Evolutionary conservation across 2,888 invertebrate genomes (phyloP).

Genomic region (Eupsilia transversa): DNA sequence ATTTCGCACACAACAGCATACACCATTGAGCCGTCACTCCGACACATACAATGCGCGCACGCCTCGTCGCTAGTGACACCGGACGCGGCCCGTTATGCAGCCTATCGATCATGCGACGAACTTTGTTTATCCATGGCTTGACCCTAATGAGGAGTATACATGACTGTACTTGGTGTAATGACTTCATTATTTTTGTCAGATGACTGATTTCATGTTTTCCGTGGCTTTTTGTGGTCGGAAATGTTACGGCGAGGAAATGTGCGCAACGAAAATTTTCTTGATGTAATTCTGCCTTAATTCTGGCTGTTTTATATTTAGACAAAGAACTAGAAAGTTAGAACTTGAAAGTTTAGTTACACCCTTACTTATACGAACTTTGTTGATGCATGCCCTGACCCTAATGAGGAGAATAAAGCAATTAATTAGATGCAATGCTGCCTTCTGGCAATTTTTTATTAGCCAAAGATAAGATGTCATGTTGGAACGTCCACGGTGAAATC

Average conservation of each 20-base stretch:
- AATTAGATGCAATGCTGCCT: not conserved
- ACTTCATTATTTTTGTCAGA: slow-evolving; percentile 39
- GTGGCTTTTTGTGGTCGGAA: slow-evolving; percentile 11
- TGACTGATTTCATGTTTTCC: slow-evolving; percentile 21
- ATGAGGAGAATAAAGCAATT: slow-evolving; percentile 71
- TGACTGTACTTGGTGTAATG: slow-evolving; percentile 40
- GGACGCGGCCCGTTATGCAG: slow-evolving; percentile 80
- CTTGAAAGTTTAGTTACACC: too few relatives aligned
- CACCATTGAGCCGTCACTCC: slow-evolving; percentile 59
- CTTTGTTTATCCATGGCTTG: slow-evolving; percentile 72
- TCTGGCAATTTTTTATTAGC: not conserved
- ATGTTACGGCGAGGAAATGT: too few relatives aligned
- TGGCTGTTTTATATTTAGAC: too few relatives aligned
- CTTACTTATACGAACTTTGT: too few relatives aligned
- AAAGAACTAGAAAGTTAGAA: too few relatives aligned
- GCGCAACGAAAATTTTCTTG: too few relatives aligned
- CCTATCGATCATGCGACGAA: slow-evolving; percentile 76
- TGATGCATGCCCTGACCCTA: slow-evolving; percentile 69
- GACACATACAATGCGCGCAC: slow-evolving; percentile 60
- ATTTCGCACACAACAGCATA: slow-evolving; percentile 44
- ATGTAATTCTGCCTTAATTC: too few relatives aligned
- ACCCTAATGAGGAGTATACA: slow-evolving; percentile 76
- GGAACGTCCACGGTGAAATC: not conserved
- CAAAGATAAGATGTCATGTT: not conserved
- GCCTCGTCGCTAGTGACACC: slow-evolving; percentile 64